Base-by-base conservation (phyloP, 23 tunicate species). In the Aplidium turbinatum region DNA sequence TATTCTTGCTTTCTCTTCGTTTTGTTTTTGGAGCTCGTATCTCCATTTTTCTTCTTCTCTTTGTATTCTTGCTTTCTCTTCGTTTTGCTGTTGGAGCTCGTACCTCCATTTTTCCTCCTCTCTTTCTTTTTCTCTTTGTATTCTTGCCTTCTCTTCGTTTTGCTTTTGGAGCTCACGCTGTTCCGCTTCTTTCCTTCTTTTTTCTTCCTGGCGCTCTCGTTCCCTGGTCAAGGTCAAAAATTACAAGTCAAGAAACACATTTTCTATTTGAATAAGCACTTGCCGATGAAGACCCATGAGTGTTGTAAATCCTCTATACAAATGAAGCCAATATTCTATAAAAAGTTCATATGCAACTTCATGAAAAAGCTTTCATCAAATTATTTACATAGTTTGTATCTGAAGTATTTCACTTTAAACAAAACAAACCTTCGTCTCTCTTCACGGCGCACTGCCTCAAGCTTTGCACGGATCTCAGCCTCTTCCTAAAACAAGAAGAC, bases 141-240 rank as follows among this genome's bases (percentile, higher is more conserved):
- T 71, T 24, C 26, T 45, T 47, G 54, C 65, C 76, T 80, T 57
- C 68, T 80, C 78, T 35, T 53, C 72, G 18, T 68, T 39, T 2
- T 23, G 28, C 33, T 58, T 35, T 25, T 69, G 61, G 27, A 55
- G 78, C 33, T 78, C 63, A 18, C 18, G 24, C 24, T 66, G 74
- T 33, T 31, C 48, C 20, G 16, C 13, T 78, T 80, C 85, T 24
- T 20, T 24, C 28, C 45, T 68, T 60, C 39, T 55, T 1, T 38
- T 63, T 69, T 69, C 85, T 31, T 63, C 73, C 30, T 64, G 72
- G n/a, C 54, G 62, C 35, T 64, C 61, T 48, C 38, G 38, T 30
- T 65, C 65, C 0, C n/a, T n/a, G n/a, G n/a, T n/a, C n/a, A n/a
- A n/a, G n/a, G n/a, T n/a, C n/a, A n/a, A n/a, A n/a, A n/a, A n/a